A percentile compares a stretch with the other conserved stretches of the same genome.
Evolutionary conservation across 2,888 invertebrate genomes (phyloP).

Genomic region (Agonopterix heracliana): DNA sequence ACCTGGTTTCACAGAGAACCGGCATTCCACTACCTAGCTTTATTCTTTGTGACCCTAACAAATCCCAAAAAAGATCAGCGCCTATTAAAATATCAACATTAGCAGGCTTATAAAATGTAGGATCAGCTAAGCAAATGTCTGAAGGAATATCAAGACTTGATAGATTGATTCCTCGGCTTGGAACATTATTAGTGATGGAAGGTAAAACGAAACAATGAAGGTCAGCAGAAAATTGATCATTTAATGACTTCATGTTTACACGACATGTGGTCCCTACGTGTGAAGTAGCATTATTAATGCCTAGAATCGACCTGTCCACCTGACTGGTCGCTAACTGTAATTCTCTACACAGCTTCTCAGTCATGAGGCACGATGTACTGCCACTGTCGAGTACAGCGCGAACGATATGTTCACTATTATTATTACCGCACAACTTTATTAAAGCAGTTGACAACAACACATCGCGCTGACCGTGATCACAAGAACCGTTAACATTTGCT

Average conservation of each 20-base stretch:
- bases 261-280: constrained; percentile 13
- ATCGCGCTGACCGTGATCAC: background rate
- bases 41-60: constrained; percentile 15
- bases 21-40: constrained; percentile 13
- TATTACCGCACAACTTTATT: background rate
- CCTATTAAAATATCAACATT: too few relatives aligned
- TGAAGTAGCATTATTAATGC: constrained; percentile 15
- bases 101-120: constrained; percentile 17
- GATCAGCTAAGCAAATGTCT: constrained; percentile 17
- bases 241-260: constrained; percentile 8
- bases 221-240: constrained; percentile 5
- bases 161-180: constrained; percentile 10
- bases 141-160: constrained; percentile 14
- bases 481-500: background rate
- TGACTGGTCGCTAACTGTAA: constrained; percentile 7
- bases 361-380: constrained; percentile 11
- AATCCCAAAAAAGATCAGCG: too few relatives aligned
- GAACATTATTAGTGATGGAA: constrained; percentile 14
- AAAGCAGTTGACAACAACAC: constrained; percentile 1
- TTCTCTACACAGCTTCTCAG: constrained; percentile 3
- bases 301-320: constrained; percentile 10
- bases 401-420: constrained; percentile 1
- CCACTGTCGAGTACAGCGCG: too few relatives aligned
- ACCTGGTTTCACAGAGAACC: constrained; percentile 9
- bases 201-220: constrained; percentile 19